Evolutionary conservation across 2,797 vertebrate species (phyloP), one percentile per base, ranked within the genome.

Genomic region (Sphenodon punctatus): DNA sequence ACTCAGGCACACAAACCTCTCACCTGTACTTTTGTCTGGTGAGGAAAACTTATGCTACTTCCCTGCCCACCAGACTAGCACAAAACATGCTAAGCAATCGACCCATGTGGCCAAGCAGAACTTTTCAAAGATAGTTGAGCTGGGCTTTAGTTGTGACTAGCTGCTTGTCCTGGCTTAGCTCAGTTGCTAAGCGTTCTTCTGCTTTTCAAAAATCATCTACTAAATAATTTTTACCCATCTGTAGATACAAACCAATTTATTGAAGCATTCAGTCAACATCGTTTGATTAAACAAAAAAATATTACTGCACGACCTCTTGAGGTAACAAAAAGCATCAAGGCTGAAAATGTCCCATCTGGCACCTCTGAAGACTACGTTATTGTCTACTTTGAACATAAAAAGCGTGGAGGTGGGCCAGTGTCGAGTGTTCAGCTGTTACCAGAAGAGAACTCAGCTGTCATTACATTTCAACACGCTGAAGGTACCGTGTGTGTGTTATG

Each of bases 351-450:
- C 48, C 94, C 96, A 6, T 75, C 86, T 4, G 80, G 73, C 15
- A 89, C 82, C 9, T 5, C 86, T 20, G 72, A 80, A 70, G 92
- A 95, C 43, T 88, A 96, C 16, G 79, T 99, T 79, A 84, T 87
- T 0, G 2, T 97, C 55, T 97, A 95, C 85, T 98, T 98, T 93
- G 97, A 97, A 88, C 97, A 88, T 70, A 85, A 94, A 48, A 92
- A 19, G 68, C 80, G 85, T 0, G 97, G 96, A 86, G 91, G 84
- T 2, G 95, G 92, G 0, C 92, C 88, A 3, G 75, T 95, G 3
- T 59, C 78, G 22, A 25, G 34, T 0, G 63, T 96, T 48, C 16
- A 65, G 23, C 94, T 93, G 88, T 87, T 96, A 72, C 93, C 94
- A 2, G 88, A 95, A 6, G 97, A 98, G 58, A 91, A 94, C 49